Evolutionary conservation across 2,113 vertebrate genomes (phyloP), one percentile per base, ranked within the genome.

Genomic region (Sclerurus mexicanus): DNA sequence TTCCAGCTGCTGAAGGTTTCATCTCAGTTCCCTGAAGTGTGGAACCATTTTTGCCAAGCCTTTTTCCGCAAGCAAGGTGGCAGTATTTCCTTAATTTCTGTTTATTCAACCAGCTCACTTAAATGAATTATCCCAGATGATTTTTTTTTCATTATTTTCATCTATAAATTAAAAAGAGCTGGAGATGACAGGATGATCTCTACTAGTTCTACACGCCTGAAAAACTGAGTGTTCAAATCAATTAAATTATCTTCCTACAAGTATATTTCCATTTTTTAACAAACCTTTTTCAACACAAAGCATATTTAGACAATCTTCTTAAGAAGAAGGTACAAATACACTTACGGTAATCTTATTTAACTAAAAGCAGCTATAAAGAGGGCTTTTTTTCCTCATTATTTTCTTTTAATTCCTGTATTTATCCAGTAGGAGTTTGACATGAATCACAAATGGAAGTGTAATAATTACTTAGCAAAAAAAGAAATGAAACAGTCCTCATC

Each of bases 381-480:
- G 8, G 1, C 0, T 0, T 31, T 63, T 21, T 80, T 46, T 6
- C 8, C 19, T 56, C 25, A 28, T 68, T 3, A 27, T 69, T 69
- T 83, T 76, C 19, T 80, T 83, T 64, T 22, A 25, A 23, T 58
- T 80, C 22, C 9, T 0, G 0, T 66, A 66, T 77, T 60, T 72
- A 66, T 44, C 20, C 14, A 33, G 20, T 17, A 68, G 15, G 22
- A 74, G 4, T 53, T 72, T 56, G 14, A 44, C 30, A 62, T 3
- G 27, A 88, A 56, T 39, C 58, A 68, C 71, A 73, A 67, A 7
- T 33, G 71, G 44, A 89, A 63, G 24, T 6, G 3, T n/a, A 82
- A 63, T 28, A 68, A 63, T 23, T 58, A 50, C 25, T 5, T 55
- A 84, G 10, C 14, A 28, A 46, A 76, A 76, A 50, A 35, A 47